phyloP scores from a whole-genome alignment of 2,888 invertebrate genomes.

The Chirona hameri region DNA sequence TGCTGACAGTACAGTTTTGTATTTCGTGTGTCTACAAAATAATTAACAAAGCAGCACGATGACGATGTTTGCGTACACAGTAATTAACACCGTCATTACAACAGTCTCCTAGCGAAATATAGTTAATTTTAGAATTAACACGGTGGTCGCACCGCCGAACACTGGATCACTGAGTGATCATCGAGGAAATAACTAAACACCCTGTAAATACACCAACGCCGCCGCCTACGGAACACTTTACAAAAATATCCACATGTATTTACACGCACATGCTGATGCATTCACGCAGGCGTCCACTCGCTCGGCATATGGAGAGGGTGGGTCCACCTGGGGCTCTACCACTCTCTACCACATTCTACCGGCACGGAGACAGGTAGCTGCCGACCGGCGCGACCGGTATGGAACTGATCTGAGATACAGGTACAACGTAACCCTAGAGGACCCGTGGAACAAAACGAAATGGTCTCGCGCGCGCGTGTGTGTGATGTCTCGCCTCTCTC shows the following conservation, averaged over 20 bases:
- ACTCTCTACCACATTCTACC: constrained; percentile 3
- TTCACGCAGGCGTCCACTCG: neutral
- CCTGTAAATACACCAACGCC: constrained; percentile 23
- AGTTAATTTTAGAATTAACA: constrained; percentile 26
- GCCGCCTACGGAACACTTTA: constrained; percentile 10
- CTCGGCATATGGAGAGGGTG: neutral
- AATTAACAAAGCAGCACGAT: constrained; percentile 28
- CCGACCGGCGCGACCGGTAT: neutral
- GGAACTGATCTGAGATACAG: constrained; percentile 13
- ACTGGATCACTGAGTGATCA: constrained; percentile 7
- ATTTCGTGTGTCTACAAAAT: constrained; percentile 28
- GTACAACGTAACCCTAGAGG: constrained; percentile 12
- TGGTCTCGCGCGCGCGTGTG: neutral
- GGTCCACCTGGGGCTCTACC: too few relatives aligned
- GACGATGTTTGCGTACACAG: neutral
- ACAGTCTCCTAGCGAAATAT: constrained; percentile 26
- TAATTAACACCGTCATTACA: neutral
- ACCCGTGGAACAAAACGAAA: constrained; percentile 9
- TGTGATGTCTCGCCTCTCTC: too few relatives aligned
- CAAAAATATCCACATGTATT: constrained; percentile 27
- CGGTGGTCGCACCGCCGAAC: neutral
- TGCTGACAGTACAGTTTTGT: constrained; percentile 3
- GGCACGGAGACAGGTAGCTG: neutral
- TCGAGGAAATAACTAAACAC: constrained; percentile 1
- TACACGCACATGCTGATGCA: neutral